phyloP scores from a whole-genome alignment of 1,140 invertebrate species.

The Littorina saxatilis region DNA sequence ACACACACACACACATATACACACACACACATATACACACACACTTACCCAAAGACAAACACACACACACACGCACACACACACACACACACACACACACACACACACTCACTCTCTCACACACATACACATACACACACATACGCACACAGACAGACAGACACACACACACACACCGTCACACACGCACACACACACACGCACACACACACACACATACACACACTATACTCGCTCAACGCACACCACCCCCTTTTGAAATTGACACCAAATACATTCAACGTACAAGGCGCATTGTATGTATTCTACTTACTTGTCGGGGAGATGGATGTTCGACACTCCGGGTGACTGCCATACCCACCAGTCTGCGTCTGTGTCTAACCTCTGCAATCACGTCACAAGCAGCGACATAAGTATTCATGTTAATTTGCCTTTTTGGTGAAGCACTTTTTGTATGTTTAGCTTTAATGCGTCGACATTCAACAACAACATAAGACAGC shows the following conservation, averaged over 20 bases:
- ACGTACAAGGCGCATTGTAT: too few species aligned
- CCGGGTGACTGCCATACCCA: constrained; percentile 57
- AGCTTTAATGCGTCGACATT: too few species aligned
- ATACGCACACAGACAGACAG: constrained; percentile 26
- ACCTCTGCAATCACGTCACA: constrained; percentile 43
- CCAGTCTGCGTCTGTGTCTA: constrained; percentile 45
- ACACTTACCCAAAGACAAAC: neutral
- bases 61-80: constrained; percentile 9
- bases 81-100: neutral
- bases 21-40: constrained; percentile 8
- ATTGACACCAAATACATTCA: too few species aligned
- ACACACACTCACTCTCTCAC: neutral
- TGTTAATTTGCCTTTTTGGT: too few species aligned
- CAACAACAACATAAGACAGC: too few species aligned
- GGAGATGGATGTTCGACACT: constrained; percentile 54
- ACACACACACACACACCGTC: constrained; percentile 33
- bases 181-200: constrained; percentile 10
- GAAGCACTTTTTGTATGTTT: too few species aligned
- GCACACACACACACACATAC: neutral
- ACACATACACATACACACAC: neutral
- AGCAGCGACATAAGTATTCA: too few species aligned
- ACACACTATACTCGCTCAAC: neutral
- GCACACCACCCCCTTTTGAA: too few species aligned
- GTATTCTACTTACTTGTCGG: constrained; percentile 46
- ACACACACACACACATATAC: constrained; percentile 17